Evolutionary conservation across 2,797 vertebrate genomes (phyloP).

Genomic region (Cryptoblepharus egeriae): DNA sequence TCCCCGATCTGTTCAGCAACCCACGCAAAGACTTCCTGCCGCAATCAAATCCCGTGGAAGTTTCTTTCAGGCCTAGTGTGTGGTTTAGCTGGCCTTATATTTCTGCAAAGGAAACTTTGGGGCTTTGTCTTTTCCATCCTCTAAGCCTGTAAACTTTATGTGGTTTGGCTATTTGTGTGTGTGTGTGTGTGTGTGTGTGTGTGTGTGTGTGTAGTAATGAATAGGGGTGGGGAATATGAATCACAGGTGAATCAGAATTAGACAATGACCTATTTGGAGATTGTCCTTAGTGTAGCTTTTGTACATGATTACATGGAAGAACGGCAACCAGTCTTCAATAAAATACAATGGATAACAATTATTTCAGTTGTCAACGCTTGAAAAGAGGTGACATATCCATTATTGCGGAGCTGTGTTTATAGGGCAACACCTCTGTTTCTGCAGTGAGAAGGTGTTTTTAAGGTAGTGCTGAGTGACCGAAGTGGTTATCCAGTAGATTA

Average conservation of each 20-base stretch:
- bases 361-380: background rate
- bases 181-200: background rate
- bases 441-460: constrained; percentile 6
- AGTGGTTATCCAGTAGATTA: constrained; percentile 54
- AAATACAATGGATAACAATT: background rate
- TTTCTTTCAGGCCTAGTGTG: background rate
- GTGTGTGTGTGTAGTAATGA: background rate
- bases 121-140: background rate
- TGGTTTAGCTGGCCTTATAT: too few species aligned
- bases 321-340: background rate
- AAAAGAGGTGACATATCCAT: background rate
- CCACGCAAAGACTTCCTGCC: background rate
- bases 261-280: background rate
- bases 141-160: background rate
- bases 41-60: too few species aligned
- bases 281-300: background rate
- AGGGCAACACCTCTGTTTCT: constrained; percentile 5
- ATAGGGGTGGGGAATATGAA: background rate
- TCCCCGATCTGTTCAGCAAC: background rate
- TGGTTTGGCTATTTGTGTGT: background rate
- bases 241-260: background rate
- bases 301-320: background rate
- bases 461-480: background rate
- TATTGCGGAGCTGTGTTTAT: constrained; percentile 4
- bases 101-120: background rate